These are phyloP conservation scores for Auanema freiburgensis DNA, from an alignment of 2,888 invertebrate species.

Conservation along the genomic window DNA sequence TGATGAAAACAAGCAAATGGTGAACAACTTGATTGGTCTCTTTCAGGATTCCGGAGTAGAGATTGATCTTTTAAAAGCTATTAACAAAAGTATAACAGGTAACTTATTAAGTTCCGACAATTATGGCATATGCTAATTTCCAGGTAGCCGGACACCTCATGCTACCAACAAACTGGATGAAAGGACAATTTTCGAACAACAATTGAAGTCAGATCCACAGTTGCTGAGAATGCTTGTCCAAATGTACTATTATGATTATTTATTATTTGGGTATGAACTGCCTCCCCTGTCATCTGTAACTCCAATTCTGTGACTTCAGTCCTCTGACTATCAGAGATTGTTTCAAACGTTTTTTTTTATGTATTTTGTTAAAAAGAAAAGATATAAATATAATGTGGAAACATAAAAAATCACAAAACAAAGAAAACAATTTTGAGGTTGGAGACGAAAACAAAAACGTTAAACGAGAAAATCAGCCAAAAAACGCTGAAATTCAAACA, in stretches of 20 bases:
- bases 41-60: conserved; percentile 13
- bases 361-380: no score
- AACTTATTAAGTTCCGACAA: neutral
- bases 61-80: neutral
- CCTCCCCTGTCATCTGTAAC: conserved; percentile 11
- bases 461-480: no score
- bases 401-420: no score
- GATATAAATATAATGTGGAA: no score
- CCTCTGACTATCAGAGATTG: no score
- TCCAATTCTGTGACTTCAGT: no score
- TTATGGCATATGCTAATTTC: neutral
- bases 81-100: neutral
- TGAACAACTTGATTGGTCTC: conserved; percentile 7
- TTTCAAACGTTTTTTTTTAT: no score
- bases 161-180: neutral
- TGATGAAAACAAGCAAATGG: neutral
- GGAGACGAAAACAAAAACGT: no score
- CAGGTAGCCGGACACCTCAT: neutral
- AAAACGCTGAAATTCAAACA: no score
- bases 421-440: no score
- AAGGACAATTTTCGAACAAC: conserved; percentile 15
- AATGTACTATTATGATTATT: conserved; percentile 40
- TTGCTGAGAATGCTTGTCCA: conserved; percentile 26
- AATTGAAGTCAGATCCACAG: conserved; percentile 13
- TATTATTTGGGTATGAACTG: conserved; percentile 31